Evolutionary conservation across 1,140 invertebrate genomes (phyloP), one percentile per base, ranked within the genome.

Genomic region (Kradibia gibbosae): DNA sequence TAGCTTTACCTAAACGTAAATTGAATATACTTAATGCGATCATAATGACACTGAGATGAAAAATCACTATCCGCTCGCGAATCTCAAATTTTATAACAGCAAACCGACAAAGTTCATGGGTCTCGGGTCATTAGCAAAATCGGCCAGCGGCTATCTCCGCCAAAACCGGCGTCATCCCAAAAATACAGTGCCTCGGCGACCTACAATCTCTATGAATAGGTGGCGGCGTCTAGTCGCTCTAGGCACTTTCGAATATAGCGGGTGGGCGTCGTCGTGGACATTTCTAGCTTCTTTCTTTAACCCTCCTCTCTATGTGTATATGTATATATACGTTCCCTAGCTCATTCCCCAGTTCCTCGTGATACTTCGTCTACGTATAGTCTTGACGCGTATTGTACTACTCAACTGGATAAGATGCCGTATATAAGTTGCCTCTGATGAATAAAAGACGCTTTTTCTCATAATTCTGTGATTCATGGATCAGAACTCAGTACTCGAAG

Each of bases 51-150:
- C 0, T 5, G 62, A 67, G 17, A 57, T 25, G n/a, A 15, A 67
- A 67, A 67, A n/a, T 34, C 3, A 13, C 28, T 8, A 15, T 53
- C 17, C 45, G 45, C 48, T 48, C 50, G 31, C 50, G 53, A 39
- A 45, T 77, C 74, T 77, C 74, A 42, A 28, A 77, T 77, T 77
- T 77, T 57, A 77, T 48, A 8, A 17, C 25, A 7, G 78, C 78
- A 31, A 17, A 3, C 28, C 62, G 62, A 45, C 48, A 71, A 72
- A 80, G 78, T 80, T 80, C 78, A 80, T 72, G 67, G 78, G 78
- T 80, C 73, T 73, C 78, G 67, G 78, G 78, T 80, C 78, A 80
- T 80, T 80, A 80, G 70, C 36, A 55, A 75, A 75, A 60, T 53
- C 71, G 73, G 53, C 22, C 53, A 34, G 45, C 53, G 31, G 36